Percentiles rank a stretch among this genome's conserved stretches.
phyloP scores from a whole-genome alignment of 2,113 vertebrate genomes.

The Calonectris borealis region DNA sequence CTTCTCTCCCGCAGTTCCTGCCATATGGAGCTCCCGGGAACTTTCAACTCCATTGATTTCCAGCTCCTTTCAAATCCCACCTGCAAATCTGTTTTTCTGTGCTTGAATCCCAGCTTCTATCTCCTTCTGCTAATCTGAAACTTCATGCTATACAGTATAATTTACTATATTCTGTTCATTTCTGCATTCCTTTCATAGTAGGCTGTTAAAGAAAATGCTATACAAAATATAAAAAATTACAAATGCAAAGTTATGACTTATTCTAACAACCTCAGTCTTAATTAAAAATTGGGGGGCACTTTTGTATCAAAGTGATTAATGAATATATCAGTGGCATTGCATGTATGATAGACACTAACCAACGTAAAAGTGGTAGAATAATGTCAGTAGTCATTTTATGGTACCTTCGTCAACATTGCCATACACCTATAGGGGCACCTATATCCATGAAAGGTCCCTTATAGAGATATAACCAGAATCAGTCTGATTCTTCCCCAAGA shows the following conservation, averaged over 20 bases:
- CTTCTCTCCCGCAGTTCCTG: constrained; percentile 17
- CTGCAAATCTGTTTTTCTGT: constrained; percentile 46
- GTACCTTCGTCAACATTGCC: background rate
- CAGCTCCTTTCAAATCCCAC: constrained; percentile 62
- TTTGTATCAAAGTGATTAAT: background rate
- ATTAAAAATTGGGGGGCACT: background rate
- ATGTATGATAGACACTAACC: background rate
- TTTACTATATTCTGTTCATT: background rate
- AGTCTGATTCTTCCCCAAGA: background rate
- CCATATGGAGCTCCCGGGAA: constrained; percentile 59
- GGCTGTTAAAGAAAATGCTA: background rate
- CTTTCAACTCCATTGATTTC: constrained; percentile 57
- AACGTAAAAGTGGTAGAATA: background rate
- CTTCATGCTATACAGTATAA: background rate
- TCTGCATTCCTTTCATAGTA: background rate
- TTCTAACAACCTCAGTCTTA: background rate
- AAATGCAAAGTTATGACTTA: background rate
- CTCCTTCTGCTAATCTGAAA: constrained; percentile 27
- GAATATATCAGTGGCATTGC: background rate
- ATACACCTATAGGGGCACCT: background rate
- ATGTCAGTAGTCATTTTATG: background rate
- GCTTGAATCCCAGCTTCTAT: constrained; percentile 9
- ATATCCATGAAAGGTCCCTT: background rate
- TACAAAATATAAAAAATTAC: background rate
- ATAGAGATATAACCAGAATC: background rate